These are phyloP conservation scores for Litocranius walleri DNA, from an alignment of 2,113 vertebrate species.

Conservation along the genomic window DNA sequence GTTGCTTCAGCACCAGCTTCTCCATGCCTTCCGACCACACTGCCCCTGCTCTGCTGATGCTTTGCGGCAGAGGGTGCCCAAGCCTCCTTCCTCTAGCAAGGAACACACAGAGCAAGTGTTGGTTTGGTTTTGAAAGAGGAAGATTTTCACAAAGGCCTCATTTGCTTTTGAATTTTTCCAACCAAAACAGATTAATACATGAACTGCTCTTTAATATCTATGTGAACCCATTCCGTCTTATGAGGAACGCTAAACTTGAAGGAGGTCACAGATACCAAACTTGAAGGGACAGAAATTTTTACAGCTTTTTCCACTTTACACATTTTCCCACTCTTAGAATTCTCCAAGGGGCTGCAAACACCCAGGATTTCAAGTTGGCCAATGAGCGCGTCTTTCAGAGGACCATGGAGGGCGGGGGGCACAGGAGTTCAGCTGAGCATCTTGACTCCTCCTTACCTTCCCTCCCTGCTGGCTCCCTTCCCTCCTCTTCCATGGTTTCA, in stretches of 20 bases:
- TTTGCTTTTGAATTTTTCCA: neutral
- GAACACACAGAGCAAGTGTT: neutral
- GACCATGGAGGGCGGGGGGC: rapidly evolving
- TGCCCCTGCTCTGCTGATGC: neutral
- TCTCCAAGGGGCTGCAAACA: neutral
- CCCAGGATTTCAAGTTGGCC: neutral
- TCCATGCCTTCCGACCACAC: neutral
- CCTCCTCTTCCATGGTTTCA: neutral
- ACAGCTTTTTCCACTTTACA: neutral
- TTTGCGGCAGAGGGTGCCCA: neutral
- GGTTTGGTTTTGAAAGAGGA: neutral
- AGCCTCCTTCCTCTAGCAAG: neutral
- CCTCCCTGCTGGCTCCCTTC: neutral
- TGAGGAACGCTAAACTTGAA: neutral
- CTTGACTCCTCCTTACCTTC: neutral
- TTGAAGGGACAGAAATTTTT: neutral
- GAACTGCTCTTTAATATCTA: neutral
- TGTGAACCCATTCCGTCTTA: neutral
- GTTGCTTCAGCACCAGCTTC: neutral
- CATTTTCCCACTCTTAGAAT: neutral
- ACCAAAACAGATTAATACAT: neutral
- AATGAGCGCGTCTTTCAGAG: neutral
- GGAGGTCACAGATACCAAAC: neutral
- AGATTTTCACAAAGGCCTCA: neutral
- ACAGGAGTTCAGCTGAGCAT: neutral